Percentiles rank a stretch among this genome's conserved stretches.
Conservation (phyloP, 2,797 vertebrate species). For the Ambastaia sidthimunki region DNA sequence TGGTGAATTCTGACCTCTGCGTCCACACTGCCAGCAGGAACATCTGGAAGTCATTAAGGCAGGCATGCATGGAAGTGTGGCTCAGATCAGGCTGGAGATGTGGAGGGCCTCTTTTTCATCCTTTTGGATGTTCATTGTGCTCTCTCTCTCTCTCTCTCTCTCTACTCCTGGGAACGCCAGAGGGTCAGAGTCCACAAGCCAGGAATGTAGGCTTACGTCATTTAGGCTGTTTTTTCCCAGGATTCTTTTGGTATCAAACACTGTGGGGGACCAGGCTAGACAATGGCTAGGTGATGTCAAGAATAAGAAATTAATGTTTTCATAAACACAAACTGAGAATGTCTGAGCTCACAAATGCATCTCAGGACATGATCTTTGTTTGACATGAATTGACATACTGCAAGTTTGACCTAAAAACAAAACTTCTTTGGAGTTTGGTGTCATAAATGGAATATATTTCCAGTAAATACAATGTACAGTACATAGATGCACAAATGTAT, state of each 20-base stretch:
- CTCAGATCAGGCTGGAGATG: too few relatives aligned
- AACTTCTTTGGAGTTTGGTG: too few relatives aligned
- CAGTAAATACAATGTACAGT: too few relatives aligned
- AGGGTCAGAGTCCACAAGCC: constrained; percentile 71
- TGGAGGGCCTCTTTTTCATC: constrained; percentile 16
- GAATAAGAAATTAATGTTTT: constrained; percentile 26
- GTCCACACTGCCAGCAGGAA: constrained; percentile 17
- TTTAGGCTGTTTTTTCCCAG: constrained; percentile 67
- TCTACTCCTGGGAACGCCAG: constrained; percentile 45
- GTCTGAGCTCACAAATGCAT: neutral
- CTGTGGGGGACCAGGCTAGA: constrained; percentile 20
- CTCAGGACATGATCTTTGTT: too few relatives aligned
- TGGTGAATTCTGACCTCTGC: constrained; percentile 45
- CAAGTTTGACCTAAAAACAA: too few relatives aligned
- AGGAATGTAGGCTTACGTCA: constrained; percentile 68
- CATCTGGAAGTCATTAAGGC: constrained; percentile 74
- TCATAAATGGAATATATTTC: too few relatives aligned
- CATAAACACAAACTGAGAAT: neutral
- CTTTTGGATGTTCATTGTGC: constrained; percentile 20
- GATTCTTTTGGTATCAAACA: constrained; percentile 61
- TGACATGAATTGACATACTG: too few relatives aligned
- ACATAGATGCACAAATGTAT: neutral
- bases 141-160: constrained; percentile 20
- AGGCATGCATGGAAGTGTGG: constrained; percentile 70
- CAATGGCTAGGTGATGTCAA: constrained; percentile 39